Conservation (phyloP, 37 sponge, comb jelly and placozoan species). For the Halichondria panicea region DNA sequence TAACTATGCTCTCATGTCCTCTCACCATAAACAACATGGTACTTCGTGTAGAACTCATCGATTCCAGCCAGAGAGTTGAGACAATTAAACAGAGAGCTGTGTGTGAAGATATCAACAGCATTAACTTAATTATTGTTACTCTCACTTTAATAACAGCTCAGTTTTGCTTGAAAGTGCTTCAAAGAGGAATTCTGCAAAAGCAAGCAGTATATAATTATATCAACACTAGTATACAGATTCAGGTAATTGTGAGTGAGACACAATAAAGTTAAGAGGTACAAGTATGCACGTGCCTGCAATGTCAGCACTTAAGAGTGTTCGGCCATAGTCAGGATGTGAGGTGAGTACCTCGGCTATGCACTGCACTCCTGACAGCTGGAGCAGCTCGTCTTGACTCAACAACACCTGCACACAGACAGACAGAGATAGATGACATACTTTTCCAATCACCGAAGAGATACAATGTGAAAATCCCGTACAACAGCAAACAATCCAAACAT, state of each 20-base stretch:
- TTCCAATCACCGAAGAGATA: not conserved
- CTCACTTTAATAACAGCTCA: constrained; percentile 41
- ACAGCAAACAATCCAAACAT: not conserved
- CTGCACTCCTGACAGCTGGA: constrained; percentile 63
- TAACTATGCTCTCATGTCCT: not conserved
- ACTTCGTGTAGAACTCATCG: constrained; percentile 54
- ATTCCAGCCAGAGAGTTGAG: constrained; percentile 37
- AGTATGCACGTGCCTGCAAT: constrained; percentile 44
- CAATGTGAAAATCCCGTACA: not conserved
- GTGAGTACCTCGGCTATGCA: constrained; percentile 53
- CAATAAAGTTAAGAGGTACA: not conserved
- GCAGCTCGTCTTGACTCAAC: constrained; percentile 42
- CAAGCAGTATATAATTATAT: not conserved
- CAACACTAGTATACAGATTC: not conserved
- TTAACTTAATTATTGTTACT: not conserved
- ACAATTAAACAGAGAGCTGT: constrained; percentile 45
- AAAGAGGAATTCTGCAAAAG: constrained; percentile 56
- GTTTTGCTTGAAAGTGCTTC: constrained; percentile 66
- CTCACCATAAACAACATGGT: constrained; percentile 66
- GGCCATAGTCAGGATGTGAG: constrained; percentile 38
- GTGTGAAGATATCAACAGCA: not conserved
- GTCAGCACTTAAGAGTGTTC: constrained; percentile 53
- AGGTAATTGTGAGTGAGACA: not conserved
- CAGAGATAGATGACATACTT: not conserved
- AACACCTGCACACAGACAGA: constrained; percentile 37